phyloP scores from a whole-genome alignment of 2,797 vertebrate genomes.

The Cryptoblepharus egeriae region DNA sequence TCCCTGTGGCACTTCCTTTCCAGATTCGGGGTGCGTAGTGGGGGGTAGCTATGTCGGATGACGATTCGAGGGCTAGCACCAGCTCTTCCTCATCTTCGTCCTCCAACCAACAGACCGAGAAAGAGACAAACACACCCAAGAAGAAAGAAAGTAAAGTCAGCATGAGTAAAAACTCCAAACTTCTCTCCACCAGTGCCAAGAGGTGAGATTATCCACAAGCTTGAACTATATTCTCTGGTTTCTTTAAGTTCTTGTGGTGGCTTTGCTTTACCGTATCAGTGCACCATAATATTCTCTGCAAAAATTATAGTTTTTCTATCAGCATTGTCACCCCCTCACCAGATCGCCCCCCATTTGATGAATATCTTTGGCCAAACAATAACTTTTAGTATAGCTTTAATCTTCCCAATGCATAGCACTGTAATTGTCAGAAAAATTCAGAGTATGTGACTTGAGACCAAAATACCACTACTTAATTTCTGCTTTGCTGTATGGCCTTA shows the following conservation, averaged over 20 bases:
- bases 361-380: background rate
- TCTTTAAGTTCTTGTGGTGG: background rate
- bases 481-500: background rate
- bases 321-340: background rate
- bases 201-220: constrained; percentile 78
- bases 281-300: background rate
- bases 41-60: constrained; percentile 94
- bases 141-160: constrained; percentile 94
- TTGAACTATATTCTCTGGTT: constrained; percentile 34
- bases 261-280: background rate
- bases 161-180: constrained; percentile 98
- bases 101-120: constrained; percentile 89
- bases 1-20: constrained; percentile 74
- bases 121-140: constrained; percentile 83
- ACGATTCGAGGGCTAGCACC: constrained; percentile 97
- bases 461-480: constrained; percentile 12
- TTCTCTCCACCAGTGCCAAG: constrained; percentile 96
- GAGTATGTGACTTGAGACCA: constrained; percentile 10
- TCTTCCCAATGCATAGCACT: constrained; percentile 23
- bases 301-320: constrained; percentile 46
- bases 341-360: background rate
- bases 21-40: constrained; percentile 80
- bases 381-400: background rate
- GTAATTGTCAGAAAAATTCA: background rate
- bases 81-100: constrained; percentile 93